Percentiles rank a stretch among this genome's conserved stretches.
These are phyloP conservation scores for Gila robusta DNA, from an alignment of 2,797 vertebrate species.

Conservation along the genomic window DNA sequence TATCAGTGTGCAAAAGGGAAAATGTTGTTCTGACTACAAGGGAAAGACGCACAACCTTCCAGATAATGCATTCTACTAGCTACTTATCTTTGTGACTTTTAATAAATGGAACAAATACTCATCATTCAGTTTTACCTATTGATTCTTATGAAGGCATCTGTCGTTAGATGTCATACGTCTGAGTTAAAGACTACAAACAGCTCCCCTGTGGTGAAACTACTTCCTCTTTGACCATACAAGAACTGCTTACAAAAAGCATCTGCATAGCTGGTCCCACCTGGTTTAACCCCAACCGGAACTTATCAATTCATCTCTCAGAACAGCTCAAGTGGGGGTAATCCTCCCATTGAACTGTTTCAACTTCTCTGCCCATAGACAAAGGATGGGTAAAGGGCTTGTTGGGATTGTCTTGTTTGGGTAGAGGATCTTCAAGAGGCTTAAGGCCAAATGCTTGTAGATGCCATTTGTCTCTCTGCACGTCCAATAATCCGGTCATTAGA, in stretches of 20 bases:
- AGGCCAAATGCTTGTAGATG: conserved; percentile 80
- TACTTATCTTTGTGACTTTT: conserved; percentile 10
- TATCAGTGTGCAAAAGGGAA: conserved; percentile 50
- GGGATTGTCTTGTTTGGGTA: conserved; percentile 86
- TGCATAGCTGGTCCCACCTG: conserved; percentile 77
- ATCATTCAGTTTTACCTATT: not conserved
- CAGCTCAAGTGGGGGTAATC: conserved; percentile 89
- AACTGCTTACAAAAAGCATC: conserved; percentile 76
- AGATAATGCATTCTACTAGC: conserved; percentile 20
- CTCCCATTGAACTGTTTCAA: conserved; percentile 89
- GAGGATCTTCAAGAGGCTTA: conserved; percentile 91
- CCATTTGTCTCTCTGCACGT: conserved; percentile 82
- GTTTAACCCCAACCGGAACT: conserved; percentile 89
- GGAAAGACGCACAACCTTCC: conserved; percentile 2
- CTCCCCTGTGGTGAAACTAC: conserved; percentile 62
- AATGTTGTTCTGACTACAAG: conserved; percentile 40
- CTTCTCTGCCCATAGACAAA: conserved; percentile 87
- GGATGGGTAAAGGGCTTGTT: conserved; percentile 84
- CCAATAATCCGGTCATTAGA: conserved; percentile 87
- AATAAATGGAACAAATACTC: not conserved
- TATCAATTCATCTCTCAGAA: conserved; percentile 92
- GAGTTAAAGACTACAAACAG: conserved; percentile 39
- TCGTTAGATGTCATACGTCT: conserved; percentile 11
- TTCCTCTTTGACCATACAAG: conserved; percentile 82
- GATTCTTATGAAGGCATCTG: not conserved